Percentiles rank a stretch among this genome's conserved stretches.
These are phyloP conservation scores for Desoria tigrina DNA, from an alignment of 2,888 invertebrate genomes.

Conservation along the genomic window DNA sequence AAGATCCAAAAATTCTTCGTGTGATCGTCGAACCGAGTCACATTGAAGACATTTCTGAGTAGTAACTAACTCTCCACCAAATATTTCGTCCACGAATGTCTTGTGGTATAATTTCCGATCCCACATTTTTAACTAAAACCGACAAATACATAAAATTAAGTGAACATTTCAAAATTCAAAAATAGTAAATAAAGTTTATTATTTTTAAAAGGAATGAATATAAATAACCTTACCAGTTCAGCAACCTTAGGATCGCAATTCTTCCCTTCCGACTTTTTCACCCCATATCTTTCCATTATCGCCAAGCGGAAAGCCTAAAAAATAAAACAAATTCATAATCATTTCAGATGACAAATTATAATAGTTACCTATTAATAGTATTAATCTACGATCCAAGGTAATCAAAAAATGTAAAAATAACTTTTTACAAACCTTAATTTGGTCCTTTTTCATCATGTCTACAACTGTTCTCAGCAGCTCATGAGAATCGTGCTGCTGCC, in stretches of 20 bases:
- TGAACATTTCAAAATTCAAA: neutral
- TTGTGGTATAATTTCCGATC: conserved; percentile 55
- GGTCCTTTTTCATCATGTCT: conserved; percentile 53
- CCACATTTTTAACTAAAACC: conserved; percentile 50
- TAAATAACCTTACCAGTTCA: conserved; percentile 44
- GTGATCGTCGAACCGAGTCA: conserved; percentile 78
- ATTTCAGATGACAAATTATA: neutral
- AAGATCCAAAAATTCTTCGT: conserved; percentile 91
- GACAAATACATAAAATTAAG: conserved; percentile 6
- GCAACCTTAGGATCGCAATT: conserved; percentile 69
- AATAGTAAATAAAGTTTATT: neutral
- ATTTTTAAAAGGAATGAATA: too few relatives aligned
- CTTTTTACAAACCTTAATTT: conserved; percentile 41
- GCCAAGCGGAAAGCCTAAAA: conserved; percentile 76
- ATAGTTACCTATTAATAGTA: too few relatives aligned
- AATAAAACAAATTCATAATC: conserved; percentile 20
- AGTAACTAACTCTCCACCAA: conserved; percentile 89
- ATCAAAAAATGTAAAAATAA: neutral
- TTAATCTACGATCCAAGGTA: too few relatives aligned
- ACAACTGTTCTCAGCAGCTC: conserved; percentile 71
- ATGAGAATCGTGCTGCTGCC: conserved; percentile 95
- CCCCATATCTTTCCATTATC: conserved; percentile 74
- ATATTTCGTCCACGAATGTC: conserved; percentile 75
- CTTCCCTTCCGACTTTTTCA: conserved; percentile 67
- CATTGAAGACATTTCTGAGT: conserved; percentile 88